A percentile compares a stretch with the other conserved stretches of the same genome.
Evolutionary conservation across 1,140 invertebrate species (phyloP).

Genomic region (Bombus difficillimus): DNA sequence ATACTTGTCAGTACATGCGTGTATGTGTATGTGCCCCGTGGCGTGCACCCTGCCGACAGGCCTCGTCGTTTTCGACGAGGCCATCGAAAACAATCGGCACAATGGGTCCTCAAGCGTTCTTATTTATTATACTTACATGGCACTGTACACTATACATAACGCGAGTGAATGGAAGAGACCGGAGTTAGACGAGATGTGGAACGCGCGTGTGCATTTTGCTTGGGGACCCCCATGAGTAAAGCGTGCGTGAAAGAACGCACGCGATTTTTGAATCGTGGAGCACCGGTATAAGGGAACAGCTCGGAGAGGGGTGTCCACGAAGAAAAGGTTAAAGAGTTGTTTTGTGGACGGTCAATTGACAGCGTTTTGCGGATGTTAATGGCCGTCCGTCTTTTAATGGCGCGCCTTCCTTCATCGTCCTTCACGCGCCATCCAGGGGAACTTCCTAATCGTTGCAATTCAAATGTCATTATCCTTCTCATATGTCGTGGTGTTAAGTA

Average conservation of each 20-base stretch:
- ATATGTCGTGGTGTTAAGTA: not conserved
- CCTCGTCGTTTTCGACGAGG: constrained; percentile 65
- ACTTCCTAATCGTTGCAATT: not conserved
- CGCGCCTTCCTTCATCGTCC: not conserved
- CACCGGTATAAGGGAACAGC: not conserved
- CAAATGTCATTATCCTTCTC: not conserved
- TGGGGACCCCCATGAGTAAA: not conserved
- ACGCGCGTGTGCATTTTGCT: constrained; percentile 57
- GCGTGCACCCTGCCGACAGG: constrained; percentile 60
- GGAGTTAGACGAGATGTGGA: constrained; percentile 48
- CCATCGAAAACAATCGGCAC: constrained; percentile 69
- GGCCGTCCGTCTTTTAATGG: constrained; percentile 37
- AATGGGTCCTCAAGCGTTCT: constrained; percentile 67
- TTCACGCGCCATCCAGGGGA: not conserved
- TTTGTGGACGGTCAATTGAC: constrained; percentile 52
- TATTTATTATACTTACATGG: constrained; percentile 70
- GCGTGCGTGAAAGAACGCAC: constrained; percentile 57
- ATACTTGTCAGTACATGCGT: not conserved
- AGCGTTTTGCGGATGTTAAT: constrained; percentile 38
- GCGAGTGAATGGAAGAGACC: constrained; percentile 48
- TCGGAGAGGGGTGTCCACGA: not conserved
- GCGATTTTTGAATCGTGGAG: constrained; percentile 31
- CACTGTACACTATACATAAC: constrained; percentile 55
- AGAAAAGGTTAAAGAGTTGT: constrained; percentile 47
- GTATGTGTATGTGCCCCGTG: constrained; percentile 47